Conservation (phyloP, 1,140 invertebrate genomes). For the Acromyrmex charruanus region DNA sequence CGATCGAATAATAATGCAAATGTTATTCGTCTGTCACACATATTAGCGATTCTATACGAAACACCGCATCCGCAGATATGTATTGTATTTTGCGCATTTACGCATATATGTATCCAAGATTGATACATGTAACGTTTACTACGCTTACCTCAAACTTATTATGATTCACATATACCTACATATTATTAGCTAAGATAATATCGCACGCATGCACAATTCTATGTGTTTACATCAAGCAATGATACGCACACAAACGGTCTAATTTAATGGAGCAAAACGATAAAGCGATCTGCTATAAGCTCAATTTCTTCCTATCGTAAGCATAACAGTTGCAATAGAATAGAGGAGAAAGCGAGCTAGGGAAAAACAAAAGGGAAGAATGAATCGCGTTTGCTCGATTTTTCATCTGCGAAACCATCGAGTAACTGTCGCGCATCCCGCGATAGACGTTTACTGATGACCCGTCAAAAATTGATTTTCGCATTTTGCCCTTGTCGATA, state of each 20-base stretch:
- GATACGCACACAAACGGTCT: neutral
- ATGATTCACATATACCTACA: conserved; percentile 2
- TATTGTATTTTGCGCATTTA: conserved; percentile 17
- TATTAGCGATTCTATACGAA: conserved; percentile 15
- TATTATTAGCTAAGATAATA: neutral
- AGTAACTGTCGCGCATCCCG: conserved; percentile 55
- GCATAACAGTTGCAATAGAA: neutral
- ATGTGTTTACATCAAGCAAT: neutral
- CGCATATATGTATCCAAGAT: neutral
- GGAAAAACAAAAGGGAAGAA: too few species aligned
- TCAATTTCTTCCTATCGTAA: conserved; percentile 14
- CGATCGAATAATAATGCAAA: conserved; percentile 45
- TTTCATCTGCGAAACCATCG: conserved; percentile 44
- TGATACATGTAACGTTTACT: conserved; percentile 28
- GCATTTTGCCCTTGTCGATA: conserved; percentile 70
- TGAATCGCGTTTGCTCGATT: conserved; percentile 30
- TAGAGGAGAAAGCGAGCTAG: neutral
- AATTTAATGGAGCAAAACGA: conserved; percentile 16
- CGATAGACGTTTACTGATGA: conserved; percentile 68
- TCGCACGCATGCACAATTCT: conserved; percentile 3
- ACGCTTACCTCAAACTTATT: conserved; percentile 37
- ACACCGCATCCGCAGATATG: neutral
- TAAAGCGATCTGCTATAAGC: conserved; percentile 19
- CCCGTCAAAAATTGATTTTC: conserved; percentile 75
- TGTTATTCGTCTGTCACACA: conserved; percentile 32